Evolutionary conservation across 2,797 vertebrate genomes (phyloP).

Genomic region (Pagetopsis macropterus): DNA sequence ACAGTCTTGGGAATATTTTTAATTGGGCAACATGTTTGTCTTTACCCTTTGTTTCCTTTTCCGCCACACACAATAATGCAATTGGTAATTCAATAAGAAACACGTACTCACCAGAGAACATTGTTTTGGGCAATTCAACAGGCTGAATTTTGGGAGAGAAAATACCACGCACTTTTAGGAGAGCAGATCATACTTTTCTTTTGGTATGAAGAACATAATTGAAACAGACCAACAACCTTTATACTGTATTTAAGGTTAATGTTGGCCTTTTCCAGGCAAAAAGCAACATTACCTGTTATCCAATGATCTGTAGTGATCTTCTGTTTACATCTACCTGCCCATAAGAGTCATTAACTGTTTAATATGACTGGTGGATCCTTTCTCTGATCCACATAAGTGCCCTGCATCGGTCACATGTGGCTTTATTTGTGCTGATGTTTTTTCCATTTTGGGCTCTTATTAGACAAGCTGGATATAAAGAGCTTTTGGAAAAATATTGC

Average conservation of each 20-base stretch:
- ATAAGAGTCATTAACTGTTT: constrained; percentile 29
- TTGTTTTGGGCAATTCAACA: neutral
- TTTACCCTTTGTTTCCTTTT: constrained; percentile 1
- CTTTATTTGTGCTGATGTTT: constrained; percentile 33
- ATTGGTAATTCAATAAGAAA: neutral
- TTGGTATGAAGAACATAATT: neutral
- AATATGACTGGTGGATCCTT: constrained; percentile 24
- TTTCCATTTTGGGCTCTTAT: constrained; percentile 34
- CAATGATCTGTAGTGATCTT: neutral
- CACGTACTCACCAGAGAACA: constrained; percentile 2
- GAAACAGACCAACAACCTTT: too few relatives aligned
- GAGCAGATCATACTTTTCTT: constrained; percentile 6
- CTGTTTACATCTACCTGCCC: neutral
- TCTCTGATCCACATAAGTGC: constrained; percentile 33
- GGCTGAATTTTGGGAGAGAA: constrained; percentile 1
- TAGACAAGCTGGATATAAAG: constrained; percentile 18
- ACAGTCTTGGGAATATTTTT: neutral
- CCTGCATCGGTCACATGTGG: constrained; percentile 7
- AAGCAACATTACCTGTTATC: neutral
- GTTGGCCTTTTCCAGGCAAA: neutral
- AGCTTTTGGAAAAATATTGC: constrained; percentile 32
- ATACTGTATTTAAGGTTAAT: neutral
- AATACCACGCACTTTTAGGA: neutral
- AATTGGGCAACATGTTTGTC: neutral
- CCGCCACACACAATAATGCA: neutral